phyloP scores from a whole-genome alignment of 2,888 invertebrate genomes.

The Pollenia labialis region DNA sequence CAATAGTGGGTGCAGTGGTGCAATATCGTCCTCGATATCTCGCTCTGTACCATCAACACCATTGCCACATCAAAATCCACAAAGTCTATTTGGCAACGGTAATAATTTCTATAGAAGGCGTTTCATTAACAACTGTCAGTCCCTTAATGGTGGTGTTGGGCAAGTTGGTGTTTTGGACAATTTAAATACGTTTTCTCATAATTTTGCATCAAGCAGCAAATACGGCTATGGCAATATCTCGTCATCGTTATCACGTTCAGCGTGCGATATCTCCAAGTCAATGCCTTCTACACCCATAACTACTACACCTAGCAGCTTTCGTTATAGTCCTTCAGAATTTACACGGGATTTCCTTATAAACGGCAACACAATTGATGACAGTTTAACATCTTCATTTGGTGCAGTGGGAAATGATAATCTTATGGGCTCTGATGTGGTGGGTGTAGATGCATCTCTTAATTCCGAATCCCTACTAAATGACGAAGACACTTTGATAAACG shows the following conservation, averaged over 20 bases:
- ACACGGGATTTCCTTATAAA: constrained; percentile 86
- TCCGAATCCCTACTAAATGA: constrained; percentile 62
- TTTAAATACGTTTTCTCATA: constrained; percentile 58
- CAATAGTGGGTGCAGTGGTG: constrained; percentile 35
- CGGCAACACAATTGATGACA: constrained; percentile 86
- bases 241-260: constrained; percentile 74
- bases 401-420: constrained; percentile 69
- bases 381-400: constrained; percentile 78
- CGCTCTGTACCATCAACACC: constrained; percentile 90
- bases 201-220: constrained; percentile 60
- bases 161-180: constrained; percentile 43
- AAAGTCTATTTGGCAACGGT: constrained; percentile 69
- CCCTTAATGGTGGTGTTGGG: constrained; percentile 21
- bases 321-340: constrained; percentile 85
- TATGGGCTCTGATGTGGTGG: constrained; percentile 65
- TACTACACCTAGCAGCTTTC: constrained; percentile 85
- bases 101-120: constrained; percentile 71
- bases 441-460: constrained; percentile 52
- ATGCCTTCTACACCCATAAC: constrained; percentile 90
- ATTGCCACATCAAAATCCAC: constrained; percentile 84
- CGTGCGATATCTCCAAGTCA: constrained; percentile 88
- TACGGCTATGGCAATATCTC: constrained; percentile 61
- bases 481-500: constrained; percentile 74
- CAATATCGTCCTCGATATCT: constrained; percentile 84
- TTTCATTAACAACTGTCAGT: constrained; percentile 60